Evolutionary conservation across 2,888 invertebrate species (phyloP).

Genomic region (Anaspis maculata): DNA sequence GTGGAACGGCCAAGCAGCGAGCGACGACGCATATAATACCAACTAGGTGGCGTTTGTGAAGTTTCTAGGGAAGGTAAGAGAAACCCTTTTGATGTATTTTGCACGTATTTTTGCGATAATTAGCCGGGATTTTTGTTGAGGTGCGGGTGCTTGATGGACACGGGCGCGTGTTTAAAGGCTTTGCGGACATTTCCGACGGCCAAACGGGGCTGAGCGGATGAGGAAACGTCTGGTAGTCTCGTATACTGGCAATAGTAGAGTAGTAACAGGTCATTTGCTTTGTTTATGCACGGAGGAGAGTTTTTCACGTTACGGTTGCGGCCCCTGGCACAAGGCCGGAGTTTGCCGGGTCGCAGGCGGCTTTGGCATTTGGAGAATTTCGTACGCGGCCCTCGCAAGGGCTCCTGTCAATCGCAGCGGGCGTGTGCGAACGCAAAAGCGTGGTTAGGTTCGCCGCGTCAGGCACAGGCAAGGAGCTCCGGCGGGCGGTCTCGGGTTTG

Average conservation of each 20-base stretch:
- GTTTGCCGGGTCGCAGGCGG: constrained; percentile 10
- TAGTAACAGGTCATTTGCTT: constrained; percentile 45
- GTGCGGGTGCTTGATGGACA: constrained; percentile 16
- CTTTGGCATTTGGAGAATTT: too few relatives aligned
- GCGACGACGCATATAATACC: constrained; percentile 37
- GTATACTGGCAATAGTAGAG: too few relatives aligned
- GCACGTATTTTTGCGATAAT: constrained; percentile 30
- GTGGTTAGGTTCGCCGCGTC: too few relatives aligned
- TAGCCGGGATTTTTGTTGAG: constrained; percentile 23
- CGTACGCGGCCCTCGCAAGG: too few relatives aligned
- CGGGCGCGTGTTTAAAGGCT: too few relatives aligned
- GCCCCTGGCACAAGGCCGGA: constrained; percentile 10
- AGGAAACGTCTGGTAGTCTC: too few relatives aligned
- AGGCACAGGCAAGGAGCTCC: constrained; percentile 15
- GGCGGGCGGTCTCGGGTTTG: constrained; percentile 17
- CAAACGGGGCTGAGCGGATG: too few relatives aligned
- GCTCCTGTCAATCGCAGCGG: too few relatives aligned
- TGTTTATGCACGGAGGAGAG: constrained; percentile 36
- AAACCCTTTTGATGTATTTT: constrained; percentile 40
- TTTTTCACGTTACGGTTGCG: constrained; percentile 26
- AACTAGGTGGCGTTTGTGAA: constrained; percentile 43
- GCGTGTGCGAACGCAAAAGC: too few relatives aligned
- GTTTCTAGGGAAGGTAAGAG: constrained; percentile 43
- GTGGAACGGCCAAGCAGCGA: constrained; percentile 40
- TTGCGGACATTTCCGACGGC: too few relatives aligned